Base-by-base conservation (phyloP, 2,113 vertebrate genomes). In the Motacilla tschutschensis region DNA sequence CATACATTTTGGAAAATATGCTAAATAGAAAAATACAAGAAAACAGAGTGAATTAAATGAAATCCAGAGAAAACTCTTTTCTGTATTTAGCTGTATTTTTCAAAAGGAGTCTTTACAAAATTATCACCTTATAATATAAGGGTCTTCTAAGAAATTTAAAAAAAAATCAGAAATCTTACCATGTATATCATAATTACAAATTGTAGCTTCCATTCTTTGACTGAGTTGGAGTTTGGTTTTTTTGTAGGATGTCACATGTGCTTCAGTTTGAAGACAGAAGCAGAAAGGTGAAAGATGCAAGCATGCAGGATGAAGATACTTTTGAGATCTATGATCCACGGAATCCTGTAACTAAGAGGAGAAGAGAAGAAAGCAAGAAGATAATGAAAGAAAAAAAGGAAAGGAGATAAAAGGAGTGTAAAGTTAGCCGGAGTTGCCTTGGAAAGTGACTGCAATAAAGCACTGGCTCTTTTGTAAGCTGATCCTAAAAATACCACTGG, bases 321-420 rank as follows among this genome's bases (percentile, higher is more conserved):
- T 99, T 99, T 51, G 99, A 99, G 96, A 99, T 99, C 96, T 98
- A 99, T 79, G 99, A 99, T 95, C 99, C 99, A 11, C 98, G 98
- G 41, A 99, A 99, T 96, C 99, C 99, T 33, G 98, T 99, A 95
- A 99, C 98, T 83, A 99, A 99, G 89, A 98, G 99, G 28, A 96
- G 99, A 74, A 95, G 98, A 81, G 99, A 99, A 96, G 98, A 99
- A 97, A 99, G 99, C 97, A 99, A 99, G 97, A 99, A 98, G 95
- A 96, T 99, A 94, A 95, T 99, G 98, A 98, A 98, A 96, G 98
- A 99, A 95, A 99, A 99, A 97, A 99, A 99, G 90, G 98, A 98
- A 94, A 98, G 97, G 94, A 92, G 97, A 97, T 97, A 94, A 97
- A 96, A 90, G 57, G 60, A 93, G 70, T 81, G 40, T 73, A 50